A percentile compares a stretch with the other conserved stretches of the same genome.
phyloP scores from a whole-genome alignment of 2,113 vertebrate species.

The Crocuta crocuta region DNA sequence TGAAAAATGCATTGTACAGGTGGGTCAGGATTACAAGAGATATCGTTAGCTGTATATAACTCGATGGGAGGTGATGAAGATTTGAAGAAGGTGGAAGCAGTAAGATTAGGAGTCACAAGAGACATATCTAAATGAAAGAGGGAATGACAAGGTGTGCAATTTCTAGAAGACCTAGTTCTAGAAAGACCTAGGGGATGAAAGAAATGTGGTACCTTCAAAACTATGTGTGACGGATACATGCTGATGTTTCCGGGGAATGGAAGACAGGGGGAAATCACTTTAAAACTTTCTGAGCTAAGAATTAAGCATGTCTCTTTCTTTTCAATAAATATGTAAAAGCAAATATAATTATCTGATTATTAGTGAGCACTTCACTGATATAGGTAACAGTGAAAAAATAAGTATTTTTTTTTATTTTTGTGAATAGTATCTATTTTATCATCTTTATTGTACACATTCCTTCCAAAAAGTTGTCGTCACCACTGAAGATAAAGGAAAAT shows the following conservation, averaged over 20 bases:
- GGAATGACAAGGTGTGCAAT: background rate
- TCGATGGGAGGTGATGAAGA: background rate
- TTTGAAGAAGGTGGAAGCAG: background rate
- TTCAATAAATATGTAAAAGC: background rate
- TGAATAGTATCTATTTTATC: background rate
- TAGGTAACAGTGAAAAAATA: background rate
- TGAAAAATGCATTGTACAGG: background rate
- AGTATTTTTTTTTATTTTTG: background rate
- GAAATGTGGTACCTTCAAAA: background rate
- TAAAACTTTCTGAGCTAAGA: background rate
- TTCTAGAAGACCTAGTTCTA: background rate
- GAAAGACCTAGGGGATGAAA: background rate
- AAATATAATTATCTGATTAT: background rate
- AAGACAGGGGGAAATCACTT: background rate
- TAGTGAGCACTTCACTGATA: background rate
- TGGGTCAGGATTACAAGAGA: background rate
- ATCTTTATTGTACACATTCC: conserved; percentile 35
- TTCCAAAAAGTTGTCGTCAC: conserved; percentile 36
- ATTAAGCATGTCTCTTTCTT: background rate
- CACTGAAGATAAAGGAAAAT: background rate
- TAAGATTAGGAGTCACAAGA: background rate
- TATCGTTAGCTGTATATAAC: background rate
- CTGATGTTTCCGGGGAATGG: background rate
- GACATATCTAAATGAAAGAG: background rate
- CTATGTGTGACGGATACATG: background rate